Evolutionary conservation across 1,140 invertebrate species (phyloP), one percentile per base, ranked within the genome.

Genomic region (Lasioglossum baleicum): DNA sequence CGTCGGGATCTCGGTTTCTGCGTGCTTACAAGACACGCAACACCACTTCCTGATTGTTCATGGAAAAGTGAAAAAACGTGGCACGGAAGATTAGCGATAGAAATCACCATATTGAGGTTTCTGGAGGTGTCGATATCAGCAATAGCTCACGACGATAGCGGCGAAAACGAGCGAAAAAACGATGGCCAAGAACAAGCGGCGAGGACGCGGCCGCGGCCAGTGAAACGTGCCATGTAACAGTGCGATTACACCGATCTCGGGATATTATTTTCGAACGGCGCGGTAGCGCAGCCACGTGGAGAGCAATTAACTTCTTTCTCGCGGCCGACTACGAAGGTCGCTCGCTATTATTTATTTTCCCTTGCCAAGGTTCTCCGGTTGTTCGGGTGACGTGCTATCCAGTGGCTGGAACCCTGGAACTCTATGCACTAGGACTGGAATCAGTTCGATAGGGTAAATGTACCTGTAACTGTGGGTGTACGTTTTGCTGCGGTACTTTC

Each of bases 271-370:
- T 81, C 75, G 80, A 81, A 70, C 51, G 51, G 48, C 56, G 51
- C 80, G 66, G 76, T 79, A 79, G 76, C 76, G 20, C 40, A 51
- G 64, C 61, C 73, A 26, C 74, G 65, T 60, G 73, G 76, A 69
- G 75, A 72, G 74, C 82, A 87, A 88, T 88, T 88, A 87, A 88
- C 78, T 85, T 83, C 81, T 76, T 67, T 75, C 67, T 70, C 61
- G 58, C 76, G 71, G 75, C 53, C 73, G 71, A n/a, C 40, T 40
- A 75, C 66, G 79, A 88, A 88, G 87, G 87, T 66, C 78, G 77
- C 69, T 71, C 68, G 68, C 73, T 64, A 83, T 87, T 83, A 87
- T 87, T 88, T 85, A 87, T 87, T 88, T 87, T 83, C 64, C 75
- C 53, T 82, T 42, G 58, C 71, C 85, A 88, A 87, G 87, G 86